phyloP scores from a whole-genome alignment of 2,888 invertebrate species.

The Tholera decimalis region DNA sequence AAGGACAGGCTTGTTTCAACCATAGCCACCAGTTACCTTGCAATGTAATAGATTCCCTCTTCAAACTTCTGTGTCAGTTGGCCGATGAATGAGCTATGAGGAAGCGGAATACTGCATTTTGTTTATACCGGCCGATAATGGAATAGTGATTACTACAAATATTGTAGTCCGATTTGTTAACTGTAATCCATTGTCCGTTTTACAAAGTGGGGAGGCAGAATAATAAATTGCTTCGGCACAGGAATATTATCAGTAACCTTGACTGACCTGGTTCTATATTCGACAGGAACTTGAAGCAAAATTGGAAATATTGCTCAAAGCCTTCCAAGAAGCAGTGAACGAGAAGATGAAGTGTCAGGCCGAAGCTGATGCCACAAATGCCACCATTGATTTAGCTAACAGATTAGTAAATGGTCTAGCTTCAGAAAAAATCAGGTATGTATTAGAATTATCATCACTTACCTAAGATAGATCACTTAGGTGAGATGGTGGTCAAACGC shows the following conservation, averaged over 20 bases:
- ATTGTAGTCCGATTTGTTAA: neutral
- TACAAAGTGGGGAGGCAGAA: neutral
- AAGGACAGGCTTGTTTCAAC: no score
- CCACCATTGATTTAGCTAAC: slow-evolving; percentile 97
- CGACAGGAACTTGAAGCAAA: slow-evolving; percentile 94
- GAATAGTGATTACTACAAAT: no score
- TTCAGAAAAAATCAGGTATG: slow-evolving; percentile 94
- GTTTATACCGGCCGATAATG: no score
- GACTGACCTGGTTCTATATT: neutral
- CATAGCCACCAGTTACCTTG: no score
- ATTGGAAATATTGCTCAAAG: slow-evolving; percentile 94
- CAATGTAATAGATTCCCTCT: no score
- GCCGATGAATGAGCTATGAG: neutral
- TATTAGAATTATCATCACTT: neutral
- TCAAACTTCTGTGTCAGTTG: no score
- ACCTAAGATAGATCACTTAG: no score
- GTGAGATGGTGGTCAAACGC: no score
- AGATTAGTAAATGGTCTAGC: slow-evolving; percentile 97
- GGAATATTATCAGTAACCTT: neutral
- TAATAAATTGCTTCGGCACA: neutral
- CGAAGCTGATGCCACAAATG: slow-evolving; percentile 97
- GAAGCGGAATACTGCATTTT: neutral
- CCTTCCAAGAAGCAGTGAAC: slow-evolving; percentile 96
- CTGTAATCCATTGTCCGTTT: neutral
- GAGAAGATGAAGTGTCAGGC: slow-evolving; percentile 97